These are phyloP conservation scores for Sphaeramia orbicularis DNA, from an alignment of 2,797 vertebrate species.

Conservation along the genomic window DNA sequence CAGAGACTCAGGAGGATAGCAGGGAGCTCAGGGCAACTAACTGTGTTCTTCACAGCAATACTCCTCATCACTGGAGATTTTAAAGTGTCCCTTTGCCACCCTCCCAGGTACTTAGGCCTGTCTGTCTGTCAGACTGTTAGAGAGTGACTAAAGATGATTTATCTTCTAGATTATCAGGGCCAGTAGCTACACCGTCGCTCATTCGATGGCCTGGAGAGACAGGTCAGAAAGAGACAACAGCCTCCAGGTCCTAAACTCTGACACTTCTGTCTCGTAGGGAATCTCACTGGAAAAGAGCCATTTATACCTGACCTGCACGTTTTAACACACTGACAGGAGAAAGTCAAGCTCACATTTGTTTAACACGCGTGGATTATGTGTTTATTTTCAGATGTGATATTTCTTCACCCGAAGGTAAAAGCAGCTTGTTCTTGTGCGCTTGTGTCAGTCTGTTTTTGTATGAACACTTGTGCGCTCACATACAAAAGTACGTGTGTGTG, in stretches of 20 bases:
- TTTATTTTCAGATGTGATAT: conserved; percentile 69
- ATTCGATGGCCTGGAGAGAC: conserved; percentile 59
- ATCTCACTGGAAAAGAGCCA: conserved; percentile 5
- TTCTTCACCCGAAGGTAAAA: conserved; percentile 63
- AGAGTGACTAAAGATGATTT: conserved; percentile 77
- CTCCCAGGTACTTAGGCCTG: conserved; percentile 81
- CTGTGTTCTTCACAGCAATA: conserved; percentile 74
- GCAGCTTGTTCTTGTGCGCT: conserved; percentile 62
- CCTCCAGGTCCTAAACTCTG: conserved; percentile 36
- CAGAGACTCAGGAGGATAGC: conserved; percentile 70
- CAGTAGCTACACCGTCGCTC: conserved; percentile 62
- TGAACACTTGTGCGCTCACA: conserved; percentile 54
- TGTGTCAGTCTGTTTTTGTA: conserved; percentile 60
- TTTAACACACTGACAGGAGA: conserved; percentile 38
- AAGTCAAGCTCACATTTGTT: conserved; percentile 39
- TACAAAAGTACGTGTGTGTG: conserved; percentile 44
- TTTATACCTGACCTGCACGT: conserved; percentile 48
- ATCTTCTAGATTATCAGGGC: conserved; percentile 71
- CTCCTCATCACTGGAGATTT: conserved; percentile 75
- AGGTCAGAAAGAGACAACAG: conserved; percentile 57
- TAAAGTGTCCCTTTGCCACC: conserved; percentile 77
- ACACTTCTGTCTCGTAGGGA: conserved; percentile 33
- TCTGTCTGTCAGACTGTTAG: conserved; percentile 76
- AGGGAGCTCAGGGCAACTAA: conserved; percentile 66
- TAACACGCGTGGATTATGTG: conserved; percentile 37